phyloP scores from a whole-genome alignment of 2,113 vertebrate genomes.

The Lamprologus speciosus region DNA sequence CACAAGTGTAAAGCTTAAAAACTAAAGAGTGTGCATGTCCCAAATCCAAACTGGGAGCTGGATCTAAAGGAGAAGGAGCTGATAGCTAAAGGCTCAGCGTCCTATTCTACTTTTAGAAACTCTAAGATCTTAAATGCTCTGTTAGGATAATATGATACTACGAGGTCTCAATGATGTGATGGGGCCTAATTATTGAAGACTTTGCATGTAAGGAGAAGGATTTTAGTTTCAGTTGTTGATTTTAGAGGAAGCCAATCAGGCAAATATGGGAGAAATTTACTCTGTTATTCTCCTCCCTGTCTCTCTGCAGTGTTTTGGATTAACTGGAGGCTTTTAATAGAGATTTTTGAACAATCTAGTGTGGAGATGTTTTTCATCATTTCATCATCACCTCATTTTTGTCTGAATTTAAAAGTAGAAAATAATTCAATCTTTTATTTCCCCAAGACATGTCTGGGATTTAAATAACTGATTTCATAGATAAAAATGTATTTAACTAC shows the following conservation, averaged over 20 bases:
- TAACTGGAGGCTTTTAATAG: background rate
- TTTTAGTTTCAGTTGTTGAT: background rate
- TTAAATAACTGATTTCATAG: background rate
- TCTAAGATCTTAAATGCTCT: background rate
- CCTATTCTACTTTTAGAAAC: background rate
- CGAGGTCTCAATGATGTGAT: background rate
- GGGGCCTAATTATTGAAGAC: background rate
- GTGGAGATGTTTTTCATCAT: background rate
- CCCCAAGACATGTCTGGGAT: background rate
- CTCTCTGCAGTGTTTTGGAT: background rate
- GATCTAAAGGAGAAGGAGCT: background rate
- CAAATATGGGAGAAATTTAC: background rate
- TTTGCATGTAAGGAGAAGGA: background rate
- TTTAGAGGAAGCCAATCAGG: background rate
- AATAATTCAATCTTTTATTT: background rate
- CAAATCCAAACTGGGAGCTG: background rate
- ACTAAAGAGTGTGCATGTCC: background rate
- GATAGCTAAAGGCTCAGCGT: background rate
- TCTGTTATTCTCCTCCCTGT: background rate
- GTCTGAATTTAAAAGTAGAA: background rate
- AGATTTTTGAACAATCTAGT: background rate
- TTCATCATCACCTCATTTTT: background rate
- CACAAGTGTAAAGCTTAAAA: background rate
- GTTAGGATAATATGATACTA: background rate
- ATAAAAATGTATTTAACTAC: background rate